Evolutionary conservation across 2,113 vertebrate species (phyloP), one percentile per base, ranked within the genome.

Genomic region (Halcyon malimbica): DNA sequence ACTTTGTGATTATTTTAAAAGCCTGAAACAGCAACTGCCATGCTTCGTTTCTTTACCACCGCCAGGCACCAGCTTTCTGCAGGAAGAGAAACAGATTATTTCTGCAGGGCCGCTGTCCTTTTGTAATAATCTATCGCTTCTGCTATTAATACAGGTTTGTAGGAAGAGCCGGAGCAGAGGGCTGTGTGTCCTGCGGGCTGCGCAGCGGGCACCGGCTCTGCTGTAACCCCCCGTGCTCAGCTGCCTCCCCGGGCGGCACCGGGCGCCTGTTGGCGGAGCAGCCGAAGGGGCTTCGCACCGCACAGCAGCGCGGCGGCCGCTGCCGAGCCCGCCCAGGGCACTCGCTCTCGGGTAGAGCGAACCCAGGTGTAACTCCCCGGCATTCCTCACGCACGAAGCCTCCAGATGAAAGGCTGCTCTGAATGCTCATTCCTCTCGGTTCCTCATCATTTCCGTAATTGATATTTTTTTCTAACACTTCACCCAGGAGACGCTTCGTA

Each of bases 161-260:
- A 28, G 71, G 70, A 50, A 33, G 51, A 59, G 33, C 9, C 18
- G 29, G 25, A 2, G 13, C 0, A 6, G 29, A 8, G 10, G 33
- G 18, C 13, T n/a, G 44, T 4, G 44, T 16, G 29, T 10, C 44
- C 63, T 17, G 39, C 25, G 3, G 16, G 35, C 37, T 35, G 20
- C 13, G 39, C 39, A 0, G 6, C 1, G 11, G 39, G 35, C 6
- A 15, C 39, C 16, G 2, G 8, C 17, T 7, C 25, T 5, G 18
- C 41, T 7, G 39, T 0, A 6, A 41, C 5, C 11, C 9, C 2
- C 0, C 3, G 23, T 2, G 21, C 50, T 3, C 20, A 28, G 28
- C 21, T 3, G 57, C 23, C 54, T 35, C 9, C 16, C 5, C 28
- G 17, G 29, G 51, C 42, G 33, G n/a, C 10, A 28, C 29, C 6